phyloP scores from a whole-genome alignment of 2,113 vertebrate genomes.

The Ursus arctos region DNA sequence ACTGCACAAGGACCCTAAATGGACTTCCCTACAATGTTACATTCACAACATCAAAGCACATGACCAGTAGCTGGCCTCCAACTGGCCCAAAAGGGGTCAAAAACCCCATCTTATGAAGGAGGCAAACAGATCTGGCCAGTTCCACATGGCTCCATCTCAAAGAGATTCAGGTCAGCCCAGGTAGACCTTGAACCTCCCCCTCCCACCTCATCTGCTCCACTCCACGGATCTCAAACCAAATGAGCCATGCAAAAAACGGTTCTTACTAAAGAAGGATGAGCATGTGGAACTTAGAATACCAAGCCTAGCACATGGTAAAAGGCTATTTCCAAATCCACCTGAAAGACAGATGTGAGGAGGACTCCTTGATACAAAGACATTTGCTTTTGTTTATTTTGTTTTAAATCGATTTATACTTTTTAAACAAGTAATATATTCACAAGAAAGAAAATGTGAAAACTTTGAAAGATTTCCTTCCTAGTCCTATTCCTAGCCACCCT shows the following conservation, averaged over 20 bases:
- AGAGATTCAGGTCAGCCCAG: background rate
- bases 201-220: background rate
- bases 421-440: conserved; percentile 22
- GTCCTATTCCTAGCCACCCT: background rate
- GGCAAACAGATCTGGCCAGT: background rate
- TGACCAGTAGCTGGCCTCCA: background rate
- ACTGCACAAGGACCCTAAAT: background rate
- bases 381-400: background rate
- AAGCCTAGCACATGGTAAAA: background rate
- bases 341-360: background rate
- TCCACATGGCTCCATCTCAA: background rate
- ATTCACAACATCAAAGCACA: background rate
- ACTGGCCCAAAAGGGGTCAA: background rate
- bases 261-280: background rate
- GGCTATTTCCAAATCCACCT: background rate
- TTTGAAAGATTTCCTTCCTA: background rate
- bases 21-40: background rate
- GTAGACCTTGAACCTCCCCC: background rate
- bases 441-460: background rate
- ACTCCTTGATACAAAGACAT: background rate
- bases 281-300: background rate
- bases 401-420: background rate
- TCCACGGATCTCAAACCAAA: background rate
- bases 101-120: background rate
- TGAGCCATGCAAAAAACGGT: background rate